Base-by-base conservation (phyloP, 2,113 vertebrate genomes). In the Silurus glanis region DNA sequence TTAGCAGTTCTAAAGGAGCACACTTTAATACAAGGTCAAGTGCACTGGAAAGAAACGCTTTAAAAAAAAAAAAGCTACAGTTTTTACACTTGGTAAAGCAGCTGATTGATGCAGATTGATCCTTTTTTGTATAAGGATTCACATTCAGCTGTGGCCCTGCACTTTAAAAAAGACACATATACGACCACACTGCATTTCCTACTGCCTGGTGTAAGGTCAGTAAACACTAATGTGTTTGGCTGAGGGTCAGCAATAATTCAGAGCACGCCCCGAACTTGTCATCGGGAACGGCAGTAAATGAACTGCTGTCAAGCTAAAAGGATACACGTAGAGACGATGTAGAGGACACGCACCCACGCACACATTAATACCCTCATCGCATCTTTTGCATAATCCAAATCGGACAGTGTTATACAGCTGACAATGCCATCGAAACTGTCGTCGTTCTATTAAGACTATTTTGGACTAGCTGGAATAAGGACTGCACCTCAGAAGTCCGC, bases 161-260 rank as follows among this genome's bases (percentile, higher is more conserved):
- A n/a, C 25, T 80, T 19, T 21, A 47, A 69, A 55, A 80, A 69
- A 28, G 84, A 25, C 64, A 56, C 37, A 45, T 23, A 71, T 59
- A 49, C 71, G 85, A 3, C 16, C 37, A 51, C 56, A 62, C 23
- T 80, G 10, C 23, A 49, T 80, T 71, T 49, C 62, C 55, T 16
- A 47, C 23, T 28, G 28, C n/a, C 61, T 55, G 55, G 51, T 0
- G 9, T 53, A 81, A 72, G 37, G 78, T 82, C 78, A 81, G 55
- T 67, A 62, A 81, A 80, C 9, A 13, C 25, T 67, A 7, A 79
- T 85, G 76, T 85, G 28, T 16, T 25, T 69, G 53, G 28, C 49
- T 78, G 19, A 53, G 14, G 10, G 28, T 53, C 75, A 47, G 21
- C 53, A 80, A 80, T 62, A 58, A 61, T 37, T 81, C 45, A 13